Conservation (phyloP, 2,888 invertebrate genomes). For the Epirrita christyi region DNA sequence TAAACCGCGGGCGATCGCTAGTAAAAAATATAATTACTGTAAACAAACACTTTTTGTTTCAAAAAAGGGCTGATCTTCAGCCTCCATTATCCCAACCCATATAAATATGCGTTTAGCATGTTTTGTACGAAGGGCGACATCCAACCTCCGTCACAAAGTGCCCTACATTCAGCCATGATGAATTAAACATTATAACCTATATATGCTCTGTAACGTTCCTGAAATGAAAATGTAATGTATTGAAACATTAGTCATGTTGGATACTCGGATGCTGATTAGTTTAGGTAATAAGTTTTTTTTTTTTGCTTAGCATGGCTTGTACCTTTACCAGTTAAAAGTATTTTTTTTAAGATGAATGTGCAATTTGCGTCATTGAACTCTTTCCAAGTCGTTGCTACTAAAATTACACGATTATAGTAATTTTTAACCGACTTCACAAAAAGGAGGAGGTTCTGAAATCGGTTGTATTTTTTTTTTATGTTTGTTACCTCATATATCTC, state of each 20-base stretch:
- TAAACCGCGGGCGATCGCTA: too few species aligned
- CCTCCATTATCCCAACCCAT: slow-evolving; percentile 1
- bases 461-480: too few species aligned
- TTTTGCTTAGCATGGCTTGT: too few species aligned
- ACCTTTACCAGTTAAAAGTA: too few species aligned
- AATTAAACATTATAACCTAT: background rate
- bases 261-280: background rate
- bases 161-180: slow-evolving; percentile 3
- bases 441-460: too few species aligned
- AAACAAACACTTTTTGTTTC: background rate
- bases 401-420: too few species aligned
- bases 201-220: background rate
- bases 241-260: background rate
- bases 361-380: too few species aligned
- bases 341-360: too few species aligned
- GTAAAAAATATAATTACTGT: too few species aligned
- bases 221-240: background rate
- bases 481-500: too few species aligned
- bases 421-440: too few species aligned
- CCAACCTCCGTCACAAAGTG: slow-evolving; percentile 3
- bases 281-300: background rate
- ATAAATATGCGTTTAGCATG: slow-evolving; percentile 11
- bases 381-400: too few species aligned
- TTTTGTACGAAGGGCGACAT: slow-evolving; percentile 8
- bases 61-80: background rate